Conservation (phyloP, 2,113 vertebrate species). For the Anarhynchus alexandrinus region DNA sequence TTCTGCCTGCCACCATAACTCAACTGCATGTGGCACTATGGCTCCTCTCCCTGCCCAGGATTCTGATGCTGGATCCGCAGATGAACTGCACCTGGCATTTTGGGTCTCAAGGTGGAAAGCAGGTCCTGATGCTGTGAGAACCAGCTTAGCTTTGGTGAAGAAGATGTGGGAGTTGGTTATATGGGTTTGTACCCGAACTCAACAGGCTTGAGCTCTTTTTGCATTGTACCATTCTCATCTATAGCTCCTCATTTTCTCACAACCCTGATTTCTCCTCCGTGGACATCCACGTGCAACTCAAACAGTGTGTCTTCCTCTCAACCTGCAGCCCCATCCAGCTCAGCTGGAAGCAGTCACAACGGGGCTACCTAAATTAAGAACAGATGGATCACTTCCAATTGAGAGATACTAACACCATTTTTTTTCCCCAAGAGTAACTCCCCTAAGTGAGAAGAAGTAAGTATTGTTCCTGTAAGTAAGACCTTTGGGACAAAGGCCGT, state of each 20-base stretch:
- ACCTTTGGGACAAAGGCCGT: background rate
- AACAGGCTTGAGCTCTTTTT: background rate
- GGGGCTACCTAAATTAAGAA: background rate
- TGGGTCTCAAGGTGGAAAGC: background rate
- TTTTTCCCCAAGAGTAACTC: background rate
- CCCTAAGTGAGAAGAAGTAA: background rate
- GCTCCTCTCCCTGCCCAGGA: background rate
- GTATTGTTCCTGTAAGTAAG: background rate
- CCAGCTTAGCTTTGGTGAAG: background rate
- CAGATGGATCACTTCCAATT: background rate
- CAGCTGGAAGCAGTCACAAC: background rate
- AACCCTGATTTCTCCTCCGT: background rate
- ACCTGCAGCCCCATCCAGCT: background rate
- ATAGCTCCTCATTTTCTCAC: background rate
- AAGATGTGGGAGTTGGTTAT: background rate
- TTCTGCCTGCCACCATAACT: background rate
- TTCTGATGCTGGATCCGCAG: background rate
- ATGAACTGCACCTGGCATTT: background rate
- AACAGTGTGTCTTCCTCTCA: background rate
- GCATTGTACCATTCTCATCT: background rate
- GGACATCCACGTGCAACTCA: accelerated
- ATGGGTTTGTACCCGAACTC: background rate
- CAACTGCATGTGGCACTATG: accelerated
- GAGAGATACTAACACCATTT: background rate
- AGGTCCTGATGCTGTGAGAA: background rate